Conservation (phyloP, 2,888 invertebrate species). For the Microchrysa polita region DNA sequence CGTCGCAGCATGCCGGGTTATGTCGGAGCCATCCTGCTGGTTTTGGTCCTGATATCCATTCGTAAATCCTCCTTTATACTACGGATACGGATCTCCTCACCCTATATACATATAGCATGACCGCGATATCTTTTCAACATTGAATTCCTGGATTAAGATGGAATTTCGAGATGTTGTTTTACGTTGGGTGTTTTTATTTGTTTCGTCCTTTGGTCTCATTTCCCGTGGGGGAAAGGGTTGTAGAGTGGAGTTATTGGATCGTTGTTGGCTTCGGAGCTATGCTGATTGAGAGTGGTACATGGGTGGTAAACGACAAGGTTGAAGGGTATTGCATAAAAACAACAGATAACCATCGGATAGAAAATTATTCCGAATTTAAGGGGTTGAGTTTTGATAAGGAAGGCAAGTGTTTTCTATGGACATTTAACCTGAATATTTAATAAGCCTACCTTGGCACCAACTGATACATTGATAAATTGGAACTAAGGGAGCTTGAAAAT, state of each 20-base stretch:
- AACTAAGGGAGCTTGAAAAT: too few relatives aligned
- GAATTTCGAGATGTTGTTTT: constrained; percentile 20
- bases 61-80: neutral
- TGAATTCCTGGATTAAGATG: constrained; percentile 31
- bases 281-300: neutral
- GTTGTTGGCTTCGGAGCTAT: neutral
- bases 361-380: too few relatives aligned
- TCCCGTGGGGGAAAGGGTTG: too few relatives aligned
- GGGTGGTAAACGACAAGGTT: neutral
- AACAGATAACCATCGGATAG: neutral
- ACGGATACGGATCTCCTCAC: neutral
- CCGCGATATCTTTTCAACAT: constrained; percentile 12
- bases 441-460: too few relatives aligned
- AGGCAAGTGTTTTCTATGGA: too few relatives aligned
- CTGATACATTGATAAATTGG: too few relatives aligned
- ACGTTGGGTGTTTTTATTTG: neutral
- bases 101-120: too few relatives aligned
- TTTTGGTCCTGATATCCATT: neutral
- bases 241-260: constrained; percentile 2
- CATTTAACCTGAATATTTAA: too few relatives aligned
- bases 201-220: neutral
- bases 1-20: constrained; percentile 7
- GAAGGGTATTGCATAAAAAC: constrained; percentile 14
- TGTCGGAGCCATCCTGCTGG: constrained; percentile 12
- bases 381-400: too few relatives aligned